A percentile compares a stretch with the other conserved stretches of the same genome.
These are phyloP conservation scores for Thecocarcelia acutangulata DNA, from an alignment of 2,888 invertebrate genomes.

Conservation along the genomic window DNA sequence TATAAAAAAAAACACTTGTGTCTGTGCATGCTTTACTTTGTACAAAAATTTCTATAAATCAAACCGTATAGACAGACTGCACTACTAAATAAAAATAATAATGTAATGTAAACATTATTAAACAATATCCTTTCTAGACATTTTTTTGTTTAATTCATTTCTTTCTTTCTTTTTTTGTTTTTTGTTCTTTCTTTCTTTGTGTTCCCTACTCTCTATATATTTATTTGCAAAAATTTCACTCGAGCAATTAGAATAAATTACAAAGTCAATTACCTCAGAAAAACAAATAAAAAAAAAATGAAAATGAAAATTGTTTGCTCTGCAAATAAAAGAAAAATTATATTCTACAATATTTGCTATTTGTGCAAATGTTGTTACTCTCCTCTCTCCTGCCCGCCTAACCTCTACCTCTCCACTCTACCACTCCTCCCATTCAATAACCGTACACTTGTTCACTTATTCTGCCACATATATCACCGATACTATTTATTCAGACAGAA, in stretches of 20 bases:
- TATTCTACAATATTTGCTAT: conserved; percentile 55
- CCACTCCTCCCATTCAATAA: neutral
- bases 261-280: conserved; percentile 76
- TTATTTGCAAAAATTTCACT: conserved; percentile 57
- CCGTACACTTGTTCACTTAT: neutral
- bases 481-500: neutral
- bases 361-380: conserved; percentile 47
- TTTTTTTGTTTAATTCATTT: conserved; percentile 1
- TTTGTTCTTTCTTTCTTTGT: neutral
- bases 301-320: conserved; percentile 54
- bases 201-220: conserved; percentile 9
- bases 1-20: neutral
- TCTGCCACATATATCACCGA: conserved; percentile 31
- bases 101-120: conserved; percentile 66
- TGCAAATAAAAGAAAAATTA: conserved; percentile 56
- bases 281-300: conserved; percentile 65
- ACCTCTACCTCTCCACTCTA: neutral
- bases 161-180: conserved; percentile 8
- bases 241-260: conserved; percentile 80
- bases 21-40: conserved; percentile 18
- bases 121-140: conserved; percentile 69
- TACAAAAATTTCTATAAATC: conserved; percentile 63
- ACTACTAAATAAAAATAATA: conserved; percentile 57
- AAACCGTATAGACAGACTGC: conserved; percentile 59
- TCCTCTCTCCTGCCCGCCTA: neutral